Evolutionary conservation across 2,797 vertebrate species (phyloP).

Genomic region (Mormyrops attenuatus): DNA sequence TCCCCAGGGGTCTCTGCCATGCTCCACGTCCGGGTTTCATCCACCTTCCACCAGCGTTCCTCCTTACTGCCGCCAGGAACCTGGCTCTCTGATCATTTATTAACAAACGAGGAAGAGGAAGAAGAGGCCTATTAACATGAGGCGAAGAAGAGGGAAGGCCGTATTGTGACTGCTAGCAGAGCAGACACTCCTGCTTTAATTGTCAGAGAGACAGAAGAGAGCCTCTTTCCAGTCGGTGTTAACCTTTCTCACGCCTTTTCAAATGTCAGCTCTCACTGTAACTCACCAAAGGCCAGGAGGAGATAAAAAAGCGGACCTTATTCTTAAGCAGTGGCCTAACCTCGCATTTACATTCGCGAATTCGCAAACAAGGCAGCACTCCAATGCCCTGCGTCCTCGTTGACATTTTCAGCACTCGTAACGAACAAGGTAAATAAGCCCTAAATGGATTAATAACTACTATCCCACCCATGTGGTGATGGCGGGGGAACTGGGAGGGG

Average conservation of each 20-base stretch:
- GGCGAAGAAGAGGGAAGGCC: constrained; percentile 25
- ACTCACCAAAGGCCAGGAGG: neutral
- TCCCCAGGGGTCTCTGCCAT: constrained; percentile 18
- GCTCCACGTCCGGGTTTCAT: neutral
- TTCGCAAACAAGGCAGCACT: neutral
- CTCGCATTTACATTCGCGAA: neutral
- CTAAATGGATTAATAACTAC: neutral
- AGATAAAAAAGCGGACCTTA: neutral
- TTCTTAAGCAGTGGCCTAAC: neutral
- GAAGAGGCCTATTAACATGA: constrained; percentile 40
- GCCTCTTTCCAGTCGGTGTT: neutral
- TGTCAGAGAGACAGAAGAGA: constrained; percentile 23
- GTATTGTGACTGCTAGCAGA: neutral
- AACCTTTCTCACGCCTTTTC: constrained; percentile 35
- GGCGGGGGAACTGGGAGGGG: neutral
- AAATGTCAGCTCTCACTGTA: constrained; percentile 39
- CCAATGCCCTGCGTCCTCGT: neutral
- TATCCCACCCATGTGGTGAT: neutral
- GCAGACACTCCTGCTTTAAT: constrained; percentile 18
- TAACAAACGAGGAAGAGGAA: constrained; percentile 35
- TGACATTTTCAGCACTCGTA: constrained; percentile 9
- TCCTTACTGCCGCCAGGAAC: constrained; percentile 4
- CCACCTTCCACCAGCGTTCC: neutral
- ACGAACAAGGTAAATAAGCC: constrained; percentile 7
- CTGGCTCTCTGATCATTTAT: constrained; percentile 40